Conservation (phyloP, 2,888 invertebrate species). For the Operophtera brumata region DNA sequence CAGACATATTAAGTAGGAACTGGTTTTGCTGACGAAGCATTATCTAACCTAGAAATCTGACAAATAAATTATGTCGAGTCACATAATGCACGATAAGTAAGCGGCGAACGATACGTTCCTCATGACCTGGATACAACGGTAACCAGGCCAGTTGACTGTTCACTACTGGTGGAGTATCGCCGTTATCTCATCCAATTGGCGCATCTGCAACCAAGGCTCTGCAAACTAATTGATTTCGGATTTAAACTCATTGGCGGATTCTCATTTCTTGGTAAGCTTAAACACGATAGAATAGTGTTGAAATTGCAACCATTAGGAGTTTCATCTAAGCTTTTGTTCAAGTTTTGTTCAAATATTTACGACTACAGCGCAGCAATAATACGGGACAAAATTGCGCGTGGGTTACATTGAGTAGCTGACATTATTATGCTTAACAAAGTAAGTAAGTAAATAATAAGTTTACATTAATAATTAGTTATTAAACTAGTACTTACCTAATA, state of each 20-base stretch:
- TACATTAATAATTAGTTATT: no score
- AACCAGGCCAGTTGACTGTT: constrained; percentile 44
- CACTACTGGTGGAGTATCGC: constrained; percentile 18
- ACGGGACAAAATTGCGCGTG: neutral
- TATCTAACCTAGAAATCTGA: constrained; percentile 38
- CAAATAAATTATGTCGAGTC: constrained; percentile 54
- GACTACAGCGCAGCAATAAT: neutral
- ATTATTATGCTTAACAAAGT: no score
- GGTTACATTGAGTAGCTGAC: no score
- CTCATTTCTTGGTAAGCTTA: constrained; percentile 3
- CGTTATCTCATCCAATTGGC: constrained; percentile 50
- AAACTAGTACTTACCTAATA: no score
- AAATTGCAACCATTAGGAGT: constrained; percentile 6
- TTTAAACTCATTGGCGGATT: constrained; percentile 12
- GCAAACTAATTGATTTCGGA: constrained; percentile 11
- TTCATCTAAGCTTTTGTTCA: constrained; percentile 11
- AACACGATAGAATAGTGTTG: neutral
- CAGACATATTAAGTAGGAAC: constrained; percentile 13
- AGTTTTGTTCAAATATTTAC: constrained; percentile 7
- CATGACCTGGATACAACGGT: constrained; percentile 56
- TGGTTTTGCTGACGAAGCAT: constrained; percentile 26
- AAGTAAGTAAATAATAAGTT: no score
- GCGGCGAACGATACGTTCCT: constrained; percentile 40
- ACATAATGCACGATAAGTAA: constrained; percentile 43
- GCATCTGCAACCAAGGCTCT: constrained; percentile 25